Evolutionary conservation across 2,888 invertebrate genomes (phyloP), one percentile per base, ranked within the genome.

Genomic region (Chironomus riparius): DNA sequence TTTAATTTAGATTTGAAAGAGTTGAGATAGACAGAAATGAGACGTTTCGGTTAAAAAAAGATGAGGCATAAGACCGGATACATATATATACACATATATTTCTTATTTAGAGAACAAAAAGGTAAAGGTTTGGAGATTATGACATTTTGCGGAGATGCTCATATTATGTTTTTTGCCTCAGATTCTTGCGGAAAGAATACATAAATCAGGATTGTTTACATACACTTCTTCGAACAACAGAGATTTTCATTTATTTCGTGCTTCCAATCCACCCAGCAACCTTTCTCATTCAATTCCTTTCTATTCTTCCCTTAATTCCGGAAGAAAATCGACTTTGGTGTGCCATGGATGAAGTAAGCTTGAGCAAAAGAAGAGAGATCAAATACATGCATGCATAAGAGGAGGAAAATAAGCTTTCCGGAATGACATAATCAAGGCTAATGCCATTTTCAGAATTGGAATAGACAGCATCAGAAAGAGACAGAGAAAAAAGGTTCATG

Each of bases 381-480:
- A 38, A 10, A 38, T 38, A 38, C 38, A 38, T 38, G 38, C 38
- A 38, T 38, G 10, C 10, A 38, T 38, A 38, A 38, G 38, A 38
- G 38, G 38, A 38, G 10, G 38, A 38, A 65, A 24, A 21, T 24
- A 65, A 74, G 48, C 15, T 72, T 72, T 61, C 47, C 56, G 15
- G 47, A 24, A 74, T 74, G 74, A 74, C 74, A 74, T 74, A 68
- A 74, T 74, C 65, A 74, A 68, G 65, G 22, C 72, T 28, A 71
- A 71, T 56, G 56, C 15, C 56, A 56, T 56, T 50, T 71, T 50
- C 62, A 48, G 24, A 18, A 70, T 48, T 70, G 6, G 28, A 24
- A 47, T 56, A 38, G 56, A 61, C 21, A 71, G 21, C 7, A 47
- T 24, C 21, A 24, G 13, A 50, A 38, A 38, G 38, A 38, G 38